A percentile compares a stretch with the other conserved stretches of the same genome.
These are phyloP conservation scores for Ephestia elutella DNA, from an alignment of 1,140 invertebrate genomes.

Conservation along the genomic window DNA sequence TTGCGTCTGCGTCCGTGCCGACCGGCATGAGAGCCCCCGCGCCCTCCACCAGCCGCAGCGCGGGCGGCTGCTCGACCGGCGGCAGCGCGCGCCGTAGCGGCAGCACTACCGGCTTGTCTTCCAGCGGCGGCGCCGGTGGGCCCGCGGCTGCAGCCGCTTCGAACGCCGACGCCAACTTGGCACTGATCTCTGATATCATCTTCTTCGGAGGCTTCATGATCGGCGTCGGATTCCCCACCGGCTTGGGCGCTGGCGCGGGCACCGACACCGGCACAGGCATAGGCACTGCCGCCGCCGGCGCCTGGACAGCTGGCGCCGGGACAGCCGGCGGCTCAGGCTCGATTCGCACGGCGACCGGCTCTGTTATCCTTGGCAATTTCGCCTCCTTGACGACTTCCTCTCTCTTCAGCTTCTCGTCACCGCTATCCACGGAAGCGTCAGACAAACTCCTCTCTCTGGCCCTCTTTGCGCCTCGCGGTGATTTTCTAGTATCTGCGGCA, in stretches of 20 bases:
- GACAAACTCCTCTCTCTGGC: conserved; percentile 77
- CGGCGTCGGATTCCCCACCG: conserved; percentile 22
- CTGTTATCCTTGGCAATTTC: conserved; percentile 49
- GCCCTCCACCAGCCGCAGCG: conserved; percentile 39
- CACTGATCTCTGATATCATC: conserved; percentile 67
- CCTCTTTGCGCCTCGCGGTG: conserved; percentile 76
- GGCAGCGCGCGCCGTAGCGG: conserved; percentile 9
- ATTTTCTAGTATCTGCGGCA: conserved; percentile 75
- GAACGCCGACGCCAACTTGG: conserved; percentile 52
- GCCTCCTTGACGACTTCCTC: conserved; percentile 38
- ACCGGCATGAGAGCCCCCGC: conserved; percentile 43
- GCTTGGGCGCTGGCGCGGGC: conserved; percentile 7
- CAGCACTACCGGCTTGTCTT: conserved; percentile 1
- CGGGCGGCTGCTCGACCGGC: conserved; percentile 18
- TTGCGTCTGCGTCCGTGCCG: conserved; percentile 55
- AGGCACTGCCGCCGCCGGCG: background rate
- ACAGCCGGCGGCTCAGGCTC: conserved; percentile 22
- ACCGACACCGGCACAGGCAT: background rate
- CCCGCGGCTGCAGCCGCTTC: conserved; percentile 26
- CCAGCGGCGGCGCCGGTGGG: background rate
- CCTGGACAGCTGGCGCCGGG: too few species aligned
- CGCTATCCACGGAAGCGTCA: conserved; percentile 77
- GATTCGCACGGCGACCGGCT: conserved; percentile 18
- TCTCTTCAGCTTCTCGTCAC: conserved; percentile 72
- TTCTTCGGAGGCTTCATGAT: conserved; percentile 68